Evolutionary conservation across 2,797 vertebrate species (phyloP).

Genomic region (Gymnodraco acuticeps): DNA sequence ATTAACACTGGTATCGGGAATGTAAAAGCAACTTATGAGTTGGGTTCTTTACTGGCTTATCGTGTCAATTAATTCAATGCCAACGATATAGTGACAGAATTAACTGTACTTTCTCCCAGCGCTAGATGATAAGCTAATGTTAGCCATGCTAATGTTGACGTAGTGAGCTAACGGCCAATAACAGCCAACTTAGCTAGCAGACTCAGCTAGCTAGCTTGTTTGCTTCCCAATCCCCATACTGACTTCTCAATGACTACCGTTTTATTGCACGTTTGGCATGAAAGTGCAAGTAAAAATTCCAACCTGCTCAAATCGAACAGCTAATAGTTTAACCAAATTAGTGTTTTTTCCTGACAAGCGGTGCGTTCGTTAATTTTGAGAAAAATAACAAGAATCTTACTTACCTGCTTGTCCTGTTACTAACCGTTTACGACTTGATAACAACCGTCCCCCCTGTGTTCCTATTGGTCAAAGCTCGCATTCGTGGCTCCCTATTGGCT

Average conservation of each 20-base stretch:
- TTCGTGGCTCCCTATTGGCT: conserved; percentile 64
- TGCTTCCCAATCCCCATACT: conserved; percentile 69
- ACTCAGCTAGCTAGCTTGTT: conserved; percentile 70
- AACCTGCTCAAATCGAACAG: not conserved
- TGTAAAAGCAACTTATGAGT: not conserved
- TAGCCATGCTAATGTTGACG: conserved; percentile 37
- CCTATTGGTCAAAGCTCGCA: conserved; percentile 64
- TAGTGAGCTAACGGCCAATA: conserved; percentile 41
- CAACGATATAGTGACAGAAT: conserved; percentile 23
- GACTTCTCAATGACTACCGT: conserved; percentile 73
- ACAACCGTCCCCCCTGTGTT: conserved; percentile 48
- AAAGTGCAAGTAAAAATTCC: conserved; percentile 47
- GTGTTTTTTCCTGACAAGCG: conserved; percentile 25
- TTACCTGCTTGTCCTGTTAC: conserved; percentile 82
- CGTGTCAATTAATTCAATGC: not conserved
- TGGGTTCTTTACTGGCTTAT: not conserved
- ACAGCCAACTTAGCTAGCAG: conserved; percentile 53
- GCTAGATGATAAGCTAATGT: conserved; percentile 50
- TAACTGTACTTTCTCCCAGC: conserved; percentile 48
- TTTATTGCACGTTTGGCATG: conserved; percentile 46
- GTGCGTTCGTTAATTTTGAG: conserved; percentile 39
- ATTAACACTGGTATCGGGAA: not conserved
- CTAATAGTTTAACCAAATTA: not conserved
- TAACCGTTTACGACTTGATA: conserved; percentile 75
- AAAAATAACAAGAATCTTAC: conserved; percentile 78